A percentile compares a stretch with the other conserved stretches of the same genome.
These are phyloP conservation scores for Zaprionus ghesquierei DNA, from an alignment of 1,140 invertebrate species.

Conservation along the genomic window DNA sequence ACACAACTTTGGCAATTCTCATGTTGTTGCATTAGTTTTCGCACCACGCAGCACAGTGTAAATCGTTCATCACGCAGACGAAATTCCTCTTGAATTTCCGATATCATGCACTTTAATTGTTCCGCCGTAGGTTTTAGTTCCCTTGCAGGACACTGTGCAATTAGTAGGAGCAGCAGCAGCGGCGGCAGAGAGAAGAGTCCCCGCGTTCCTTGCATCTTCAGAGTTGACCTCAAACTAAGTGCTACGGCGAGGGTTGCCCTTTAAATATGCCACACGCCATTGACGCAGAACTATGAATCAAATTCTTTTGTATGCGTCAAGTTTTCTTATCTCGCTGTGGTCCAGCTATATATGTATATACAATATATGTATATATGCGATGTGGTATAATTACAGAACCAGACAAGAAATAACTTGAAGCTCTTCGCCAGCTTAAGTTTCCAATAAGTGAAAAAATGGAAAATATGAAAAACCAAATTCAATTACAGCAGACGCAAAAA, in stretches of 20 bases:
- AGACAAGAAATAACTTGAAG: not conserved
- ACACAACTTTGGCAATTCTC: not conserved
- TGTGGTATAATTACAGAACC: not conserved
- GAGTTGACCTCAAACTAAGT: not conserved
- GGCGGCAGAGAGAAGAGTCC: too few relatives aligned
- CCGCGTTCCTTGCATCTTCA: not conserved
- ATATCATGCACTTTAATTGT: not conserved
- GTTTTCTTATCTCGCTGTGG: too few relatives aligned
- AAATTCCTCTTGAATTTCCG: not conserved
- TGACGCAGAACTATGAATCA: not conserved
- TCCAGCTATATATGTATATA: not conserved
- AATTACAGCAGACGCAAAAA: conserved; percentile 4
- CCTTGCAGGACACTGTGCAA: not conserved
- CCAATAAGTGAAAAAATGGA: not conserved
- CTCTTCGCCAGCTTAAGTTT: not conserved
- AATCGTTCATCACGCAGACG: not conserved
- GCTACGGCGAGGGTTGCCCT: not conserved
- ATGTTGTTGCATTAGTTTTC: not conserved
- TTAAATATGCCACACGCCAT: not conserved
- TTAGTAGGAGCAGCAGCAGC: not conserved
- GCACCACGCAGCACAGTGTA: not conserved
- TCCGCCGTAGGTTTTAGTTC: not conserved
- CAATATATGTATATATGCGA: not conserved
- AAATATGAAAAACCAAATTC: conserved; percentile 12
- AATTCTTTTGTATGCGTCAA: too few relatives aligned